phyloP scores from a whole-genome alignment of 2,888 invertebrate species.

The Caenorhabditis sp. region DNA sequence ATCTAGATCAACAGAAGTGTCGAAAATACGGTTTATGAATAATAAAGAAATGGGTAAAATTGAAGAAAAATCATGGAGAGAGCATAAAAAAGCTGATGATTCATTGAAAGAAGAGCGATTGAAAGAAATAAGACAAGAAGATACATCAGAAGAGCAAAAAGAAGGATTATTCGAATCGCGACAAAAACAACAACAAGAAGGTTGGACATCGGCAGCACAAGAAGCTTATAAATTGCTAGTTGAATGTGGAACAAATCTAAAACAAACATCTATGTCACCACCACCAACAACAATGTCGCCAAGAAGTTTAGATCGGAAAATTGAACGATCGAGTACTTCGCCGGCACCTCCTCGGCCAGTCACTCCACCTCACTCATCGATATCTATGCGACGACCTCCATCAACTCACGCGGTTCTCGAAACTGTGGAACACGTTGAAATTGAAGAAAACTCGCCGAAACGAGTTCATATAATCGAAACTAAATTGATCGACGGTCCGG shows the following conservation, averaged over 20 bases:
- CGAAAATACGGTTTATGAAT: constrained; percentile 44
- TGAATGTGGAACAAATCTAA: constrained; percentile 74
- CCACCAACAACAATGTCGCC: constrained; percentile 20
- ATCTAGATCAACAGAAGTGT: neutral
- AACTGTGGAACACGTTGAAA: constrained; percentile 21
- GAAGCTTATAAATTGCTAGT: constrained; percentile 91
- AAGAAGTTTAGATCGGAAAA: neutral
- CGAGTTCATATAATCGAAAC: constrained; percentile 50
- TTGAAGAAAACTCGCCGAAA: constrained; percentile 43
- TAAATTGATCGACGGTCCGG: constrained; percentile 46
- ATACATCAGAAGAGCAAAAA: constrained; percentile 25
- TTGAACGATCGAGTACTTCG: constrained; percentile 13
- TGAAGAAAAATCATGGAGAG: constrained; percentile 41
- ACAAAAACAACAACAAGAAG: constrained; percentile 20
- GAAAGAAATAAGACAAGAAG: constrained; percentile 22
- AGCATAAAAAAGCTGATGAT: constrained; percentile 43
- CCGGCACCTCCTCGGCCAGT: constrained; percentile 40
- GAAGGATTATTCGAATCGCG: constrained; percentile 1
- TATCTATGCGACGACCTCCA: constrained; percentile 22
- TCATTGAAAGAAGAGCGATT: constrained; percentile 29
- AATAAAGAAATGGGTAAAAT: constrained; percentile 43
- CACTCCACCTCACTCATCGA: constrained; percentile 33
- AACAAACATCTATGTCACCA: constrained; percentile 43
- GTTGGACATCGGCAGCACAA: constrained; percentile 75
- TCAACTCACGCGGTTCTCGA: neutral